These are phyloP conservation scores for Myotis yumanensis DNA, from an alignment of 2,113 vertebrate species.

Conservation along the genomic window DNA sequence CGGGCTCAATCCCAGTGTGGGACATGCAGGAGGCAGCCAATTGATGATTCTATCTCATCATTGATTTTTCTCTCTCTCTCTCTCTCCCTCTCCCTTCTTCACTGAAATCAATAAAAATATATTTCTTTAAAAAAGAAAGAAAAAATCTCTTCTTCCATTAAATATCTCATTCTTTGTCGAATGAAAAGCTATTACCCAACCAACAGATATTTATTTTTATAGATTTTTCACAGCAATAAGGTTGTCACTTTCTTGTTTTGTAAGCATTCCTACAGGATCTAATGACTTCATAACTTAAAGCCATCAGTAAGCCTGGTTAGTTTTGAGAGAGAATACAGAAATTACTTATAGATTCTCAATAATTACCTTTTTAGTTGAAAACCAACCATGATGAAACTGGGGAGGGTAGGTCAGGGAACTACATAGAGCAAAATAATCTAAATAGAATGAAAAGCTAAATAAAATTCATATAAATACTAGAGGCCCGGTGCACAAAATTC, in stretches of 20 bases:
- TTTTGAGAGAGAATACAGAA: conserved; percentile 20
- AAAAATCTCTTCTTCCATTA: neutral
- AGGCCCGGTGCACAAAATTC: too few relatives aligned
- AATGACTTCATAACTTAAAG: conserved; percentile 28
- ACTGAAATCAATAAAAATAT: too few relatives aligned
- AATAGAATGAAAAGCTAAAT: neutral
- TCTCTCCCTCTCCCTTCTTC: too few relatives aligned
- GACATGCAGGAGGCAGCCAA: too few relatives aligned
- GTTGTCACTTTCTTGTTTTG: neutral
- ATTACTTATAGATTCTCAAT: neutral
- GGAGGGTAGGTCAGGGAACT: neutral
- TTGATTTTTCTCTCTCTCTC: too few relatives aligned
- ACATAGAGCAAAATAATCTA: conserved; percentile 16
- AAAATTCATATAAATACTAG: neutral
- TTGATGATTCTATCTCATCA: too few relatives aligned
- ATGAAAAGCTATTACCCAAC: neutral
- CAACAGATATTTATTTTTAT: conserved; percentile 30
- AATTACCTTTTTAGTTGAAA: conserved; percentile 41
- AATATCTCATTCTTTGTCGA: neutral
- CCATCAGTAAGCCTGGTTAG: neutral
- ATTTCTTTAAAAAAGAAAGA: neutral
- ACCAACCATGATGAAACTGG: neutral
- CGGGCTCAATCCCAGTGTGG: too few relatives aligned
- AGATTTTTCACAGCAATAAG: conserved; percentile 44
- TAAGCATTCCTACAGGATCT: neutral